Evolutionary conservation across 2,888 invertebrate genomes (phyloP).

Genomic region (Synergus laeviventris): DNA sequence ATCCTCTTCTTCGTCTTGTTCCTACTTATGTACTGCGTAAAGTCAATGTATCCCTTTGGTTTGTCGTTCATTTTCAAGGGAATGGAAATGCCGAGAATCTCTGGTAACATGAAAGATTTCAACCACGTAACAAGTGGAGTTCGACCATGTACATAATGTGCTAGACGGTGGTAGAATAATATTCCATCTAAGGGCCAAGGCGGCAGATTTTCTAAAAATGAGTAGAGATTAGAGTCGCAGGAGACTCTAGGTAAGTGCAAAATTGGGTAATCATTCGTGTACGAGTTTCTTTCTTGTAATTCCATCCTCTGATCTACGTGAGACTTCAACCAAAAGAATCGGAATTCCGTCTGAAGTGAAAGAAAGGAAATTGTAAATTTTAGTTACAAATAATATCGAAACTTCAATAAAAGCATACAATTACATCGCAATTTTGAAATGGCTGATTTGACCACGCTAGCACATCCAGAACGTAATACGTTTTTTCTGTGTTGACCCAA

Average conservation of each 20-base stretch:
- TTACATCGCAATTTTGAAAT: constrained; percentile 86
- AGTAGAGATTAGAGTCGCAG: constrained; percentile 77
- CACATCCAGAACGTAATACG: constrained; percentile 89
- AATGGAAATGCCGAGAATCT: constrained; percentile 80
- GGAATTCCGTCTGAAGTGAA: constrained; percentile 84
- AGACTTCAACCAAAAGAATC: constrained; percentile 89
- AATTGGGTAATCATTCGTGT: constrained; percentile 77
- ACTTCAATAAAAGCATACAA: constrained; percentile 49
- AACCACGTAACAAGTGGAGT: constrained; percentile 96
- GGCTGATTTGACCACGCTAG: constrained; percentile 87
- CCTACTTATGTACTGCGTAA: constrained; percentile 58
- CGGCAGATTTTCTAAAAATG: constrained; percentile 72
- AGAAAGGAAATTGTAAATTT: constrained; percentile 43
- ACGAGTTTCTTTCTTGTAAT: constrained; percentile 69
- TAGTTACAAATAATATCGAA: constrained; percentile 23
- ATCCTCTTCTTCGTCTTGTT: constrained; percentile 27
- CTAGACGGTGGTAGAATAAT: constrained; percentile 92
- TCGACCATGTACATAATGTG: constrained; percentile 86
- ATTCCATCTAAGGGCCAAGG: constrained; percentile 86
- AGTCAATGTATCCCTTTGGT: constrained; percentile 69
- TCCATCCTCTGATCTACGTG: constrained; percentile 83
- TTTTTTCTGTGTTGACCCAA: constrained; percentile 79
- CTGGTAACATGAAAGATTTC: constrained; percentile 91
- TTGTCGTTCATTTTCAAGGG: constrained; percentile 63
- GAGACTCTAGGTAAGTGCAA: constrained; percentile 77